Evolutionary conservation across 2,888 invertebrate species (phyloP).

Genomic region (Scaptomyza parva): DNA sequence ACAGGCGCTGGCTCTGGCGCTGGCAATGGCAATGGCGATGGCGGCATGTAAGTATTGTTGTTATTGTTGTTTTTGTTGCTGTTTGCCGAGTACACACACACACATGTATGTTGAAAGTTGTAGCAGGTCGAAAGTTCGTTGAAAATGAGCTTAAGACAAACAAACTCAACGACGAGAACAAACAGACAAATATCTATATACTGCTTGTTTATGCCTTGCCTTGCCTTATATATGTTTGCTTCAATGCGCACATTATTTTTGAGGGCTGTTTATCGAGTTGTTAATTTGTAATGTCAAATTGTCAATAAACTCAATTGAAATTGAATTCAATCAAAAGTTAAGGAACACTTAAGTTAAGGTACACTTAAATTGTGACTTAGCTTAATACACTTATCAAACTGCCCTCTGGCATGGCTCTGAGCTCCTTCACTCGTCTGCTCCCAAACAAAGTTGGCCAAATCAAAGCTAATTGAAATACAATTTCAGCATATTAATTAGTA

Average conservation of each 20-base stretch:
- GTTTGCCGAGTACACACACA: slow-evolving; percentile 5
- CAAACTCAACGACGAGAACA: slow-evolving; percentile 39
- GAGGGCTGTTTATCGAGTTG: slow-evolving; percentile 10
- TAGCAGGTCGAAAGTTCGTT: slow-evolving; percentile 15
- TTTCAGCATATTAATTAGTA: slow-evolving; percentile 53
- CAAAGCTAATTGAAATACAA: slow-evolving; percentile 27
- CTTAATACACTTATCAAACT: background rate
- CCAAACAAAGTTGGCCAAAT: too few species aligned
- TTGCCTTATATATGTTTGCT: background rate
- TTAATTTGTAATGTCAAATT: background rate
- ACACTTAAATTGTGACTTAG: background rate
- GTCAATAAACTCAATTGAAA: too few species aligned
- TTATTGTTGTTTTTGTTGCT: slow-evolving; percentile 4
- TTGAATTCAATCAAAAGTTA: background rate
- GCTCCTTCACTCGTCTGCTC: slow-evolving; percentile 13
- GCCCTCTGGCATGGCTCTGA: slow-evolving; percentile 4
- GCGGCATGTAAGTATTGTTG: slow-evolving; percentile 9
- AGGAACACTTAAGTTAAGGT: background rate
- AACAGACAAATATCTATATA: background rate
- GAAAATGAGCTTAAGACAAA: slow-evolving; percentile 57
- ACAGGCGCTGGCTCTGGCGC: too few species aligned
- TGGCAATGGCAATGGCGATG: too few species aligned
- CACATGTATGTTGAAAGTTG: slow-evolving; percentile 3
- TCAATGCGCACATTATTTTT: background rate
- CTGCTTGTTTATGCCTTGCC: slow-evolving; percentile 15